phyloP scores from a whole-genome alignment of 2,113 vertebrate genomes.

The Chitala chitala region DNA sequence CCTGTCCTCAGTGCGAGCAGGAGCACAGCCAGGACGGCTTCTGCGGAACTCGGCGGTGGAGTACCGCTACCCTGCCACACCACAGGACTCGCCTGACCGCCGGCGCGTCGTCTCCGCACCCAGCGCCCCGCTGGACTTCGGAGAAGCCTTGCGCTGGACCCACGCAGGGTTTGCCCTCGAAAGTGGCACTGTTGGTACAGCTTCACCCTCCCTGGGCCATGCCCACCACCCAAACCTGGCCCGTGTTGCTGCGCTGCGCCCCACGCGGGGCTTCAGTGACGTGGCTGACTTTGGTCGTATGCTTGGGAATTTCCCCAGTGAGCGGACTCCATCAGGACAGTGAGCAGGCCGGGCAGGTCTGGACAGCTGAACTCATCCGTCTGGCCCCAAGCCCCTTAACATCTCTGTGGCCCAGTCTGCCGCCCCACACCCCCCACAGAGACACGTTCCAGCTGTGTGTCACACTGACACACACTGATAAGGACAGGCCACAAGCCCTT shows the following conservation, averaged over 20 bases:
- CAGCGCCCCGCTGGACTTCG: conserved; percentile 65
- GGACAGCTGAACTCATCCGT: neutral
- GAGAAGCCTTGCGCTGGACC: conserved; percentile 72
- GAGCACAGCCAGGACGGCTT: conserved; percentile 51
- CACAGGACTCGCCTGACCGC: conserved; percentile 81
- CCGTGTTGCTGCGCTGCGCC: conserved; percentile 51
- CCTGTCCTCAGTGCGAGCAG: conserved; percentile 62
- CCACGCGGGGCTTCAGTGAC: conserved; percentile 59
- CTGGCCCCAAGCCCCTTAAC: neutral
- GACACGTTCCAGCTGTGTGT: conserved; percentile 1
- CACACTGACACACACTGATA: neutral
- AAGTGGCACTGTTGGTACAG: conserved; percentile 63
- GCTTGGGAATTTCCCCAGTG: conserved; percentile 74
- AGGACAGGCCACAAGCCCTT: neutral
- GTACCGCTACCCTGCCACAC: conserved; percentile 73
- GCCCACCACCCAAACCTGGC: conserved; percentile 52
- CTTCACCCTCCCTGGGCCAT: conserved; percentile 43
- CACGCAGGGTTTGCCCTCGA: conserved; percentile 81
- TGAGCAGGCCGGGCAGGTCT: conserved; percentile 43
- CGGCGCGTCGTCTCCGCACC: conserved; percentile 84
- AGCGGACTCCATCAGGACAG: conserved; percentile 80
- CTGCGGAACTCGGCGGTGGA: conserved; percentile 74
- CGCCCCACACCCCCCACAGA: neutral
- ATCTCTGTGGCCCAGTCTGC: neutral
- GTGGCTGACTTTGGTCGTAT: conserved; percentile 79